Percentiles rank a stretch among this genome's conserved stretches.
Conservation (phyloP, 1,140 invertebrate species). For the Saccostrea echinata region DNA sequence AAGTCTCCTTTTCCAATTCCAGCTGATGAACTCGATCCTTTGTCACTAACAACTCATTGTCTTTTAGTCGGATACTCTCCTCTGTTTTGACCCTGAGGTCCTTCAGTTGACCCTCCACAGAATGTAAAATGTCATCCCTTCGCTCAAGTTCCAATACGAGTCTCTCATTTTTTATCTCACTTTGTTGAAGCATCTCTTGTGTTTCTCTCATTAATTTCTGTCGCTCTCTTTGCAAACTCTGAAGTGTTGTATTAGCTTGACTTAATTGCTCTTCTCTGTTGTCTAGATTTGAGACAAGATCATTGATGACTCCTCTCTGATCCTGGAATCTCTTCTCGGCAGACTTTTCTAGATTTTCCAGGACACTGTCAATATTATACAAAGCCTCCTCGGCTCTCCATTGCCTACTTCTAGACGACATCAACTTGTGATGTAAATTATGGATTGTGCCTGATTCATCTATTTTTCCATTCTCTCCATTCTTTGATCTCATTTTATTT, state of each 20-base stretch:
- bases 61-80: constrained; percentile 38
- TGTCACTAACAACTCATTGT: constrained; percentile 46
- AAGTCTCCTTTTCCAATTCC: constrained; percentile 54
- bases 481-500: constrained; percentile 51
- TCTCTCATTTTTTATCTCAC: constrained; percentile 22
- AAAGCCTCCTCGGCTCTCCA: constrained; percentile 65
- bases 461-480: not conserved
- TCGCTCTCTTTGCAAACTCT: constrained; percentile 5
- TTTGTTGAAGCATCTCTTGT: not conserved
- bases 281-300: constrained; percentile 55
- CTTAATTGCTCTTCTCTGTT: constrained; percentile 39
- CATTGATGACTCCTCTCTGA: constrained; percentile 62
- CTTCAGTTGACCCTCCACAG: not conserved
- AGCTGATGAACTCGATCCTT: constrained; percentile 48
- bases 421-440: constrained; percentile 63
- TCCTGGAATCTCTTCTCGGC: constrained; percentile 63
- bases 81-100: not conserved
- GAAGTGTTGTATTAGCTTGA: not conserved
- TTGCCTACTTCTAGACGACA: constrained; percentile 59
- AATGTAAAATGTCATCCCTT: constrained; percentile 12
- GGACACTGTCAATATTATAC: constrained; percentile 60
- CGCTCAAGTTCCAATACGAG: not conserved
- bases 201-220: constrained; percentile 45
- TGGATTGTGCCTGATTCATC: constrained; percentile 50
- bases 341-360: constrained; percentile 61